Percentiles rank a stretch among this genome's conserved stretches.
Evolutionary conservation across 2,888 invertebrate genomes (phyloP).

Genomic region (Rhaphigaster nebulosa): DNA sequence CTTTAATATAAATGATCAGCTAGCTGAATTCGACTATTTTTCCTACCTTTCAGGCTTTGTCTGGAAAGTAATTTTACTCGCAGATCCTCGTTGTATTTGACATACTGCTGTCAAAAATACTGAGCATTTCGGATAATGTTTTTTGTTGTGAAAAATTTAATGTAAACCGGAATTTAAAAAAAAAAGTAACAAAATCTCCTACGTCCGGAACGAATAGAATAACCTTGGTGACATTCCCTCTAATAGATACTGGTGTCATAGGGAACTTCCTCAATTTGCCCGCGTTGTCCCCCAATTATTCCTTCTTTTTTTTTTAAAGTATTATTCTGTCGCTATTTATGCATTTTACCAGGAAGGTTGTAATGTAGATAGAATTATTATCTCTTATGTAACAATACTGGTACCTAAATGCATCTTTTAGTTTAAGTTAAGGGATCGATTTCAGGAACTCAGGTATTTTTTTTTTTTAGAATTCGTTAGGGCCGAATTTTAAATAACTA

Average conservation of each 20-base stretch:
- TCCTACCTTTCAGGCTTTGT: no score
- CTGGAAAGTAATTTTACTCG: no score
- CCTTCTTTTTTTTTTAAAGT: not conserved
- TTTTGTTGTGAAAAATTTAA: no score
- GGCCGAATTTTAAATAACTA: no score
- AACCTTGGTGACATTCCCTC: not conserved
- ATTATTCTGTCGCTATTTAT: not conserved
- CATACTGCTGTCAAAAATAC: no score
- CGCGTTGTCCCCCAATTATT: not conserved
- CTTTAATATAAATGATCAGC: no score
- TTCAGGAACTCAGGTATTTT: no score
- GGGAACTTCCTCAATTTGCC: slow-evolving; percentile 2
- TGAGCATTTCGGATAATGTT: no score
- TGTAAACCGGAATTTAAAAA: not conserved
- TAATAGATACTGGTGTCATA: slow-evolving; percentile 18
- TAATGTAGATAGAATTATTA: not conserved
- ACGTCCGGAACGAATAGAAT: not conserved
- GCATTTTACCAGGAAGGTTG: not conserved
- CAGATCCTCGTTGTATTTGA: no score
- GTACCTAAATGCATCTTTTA: not conserved
- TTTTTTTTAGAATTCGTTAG: no score
- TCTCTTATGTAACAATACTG: not conserved
- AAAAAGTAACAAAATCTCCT: not conserved
- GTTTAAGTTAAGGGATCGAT: no score
- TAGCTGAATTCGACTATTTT: no score